A percentile compares a stretch with the other conserved stretches of the same genome.
These are phyloP conservation scores for Pipistrellus nathusii DNA, from an alignment of 2,797 vertebrate species.

Conservation along the genomic window DNA sequence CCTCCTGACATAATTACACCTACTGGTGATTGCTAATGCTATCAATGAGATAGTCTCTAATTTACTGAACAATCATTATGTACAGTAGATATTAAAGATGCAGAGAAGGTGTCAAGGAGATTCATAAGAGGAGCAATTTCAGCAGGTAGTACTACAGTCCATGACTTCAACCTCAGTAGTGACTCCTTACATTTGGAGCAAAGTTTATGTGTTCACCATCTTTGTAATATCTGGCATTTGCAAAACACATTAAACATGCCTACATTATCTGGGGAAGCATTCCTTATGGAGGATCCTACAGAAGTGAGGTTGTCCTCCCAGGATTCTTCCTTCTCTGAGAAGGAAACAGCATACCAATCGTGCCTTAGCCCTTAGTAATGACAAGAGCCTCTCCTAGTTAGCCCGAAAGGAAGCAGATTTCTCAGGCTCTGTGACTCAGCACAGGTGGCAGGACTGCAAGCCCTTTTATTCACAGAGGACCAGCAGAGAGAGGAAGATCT, in stretches of 20 bases:
- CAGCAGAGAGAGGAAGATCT: constrained; percentile 61
- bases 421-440: constrained; percentile 7
- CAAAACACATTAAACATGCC: not conserved
- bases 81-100: not conserved
- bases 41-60: not conserved
- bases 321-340: not conserved
- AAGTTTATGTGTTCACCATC: not conserved
- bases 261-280: not conserved
- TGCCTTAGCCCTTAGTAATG: not conserved
- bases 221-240: not conserved
- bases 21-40: not conserved
- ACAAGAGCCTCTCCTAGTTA: not conserved
- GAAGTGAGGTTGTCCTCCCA: not conserved
- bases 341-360: not conserved
- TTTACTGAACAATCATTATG: not conserved
- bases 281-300: not conserved
- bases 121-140: not conserved
- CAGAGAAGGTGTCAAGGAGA: not conserved
- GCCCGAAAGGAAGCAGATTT: constrained; percentile 10
- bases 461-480: constrained; percentile 61
- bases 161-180: not conserved
- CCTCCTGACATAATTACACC: not conserved
- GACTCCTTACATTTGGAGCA: not conserved
- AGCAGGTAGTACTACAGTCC: not conserved
- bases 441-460: constrained; percentile 2